phyloP scores from a whole-genome alignment of 1,140 invertebrate species.

The Panagrolaimus sp. region DNA sequence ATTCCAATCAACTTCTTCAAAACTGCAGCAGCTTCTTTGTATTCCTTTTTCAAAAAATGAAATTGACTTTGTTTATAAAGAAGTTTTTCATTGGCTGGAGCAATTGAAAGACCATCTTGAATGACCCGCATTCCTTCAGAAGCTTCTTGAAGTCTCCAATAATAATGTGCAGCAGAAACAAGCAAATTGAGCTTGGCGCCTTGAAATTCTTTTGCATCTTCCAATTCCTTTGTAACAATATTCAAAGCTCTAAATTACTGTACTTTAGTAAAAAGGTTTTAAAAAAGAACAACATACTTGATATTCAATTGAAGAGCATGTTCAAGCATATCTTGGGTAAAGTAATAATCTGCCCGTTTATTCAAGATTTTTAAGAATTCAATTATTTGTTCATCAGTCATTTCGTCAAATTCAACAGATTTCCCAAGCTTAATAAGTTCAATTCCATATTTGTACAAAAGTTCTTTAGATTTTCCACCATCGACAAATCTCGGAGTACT shows the following conservation, averaged over 20 bases:
- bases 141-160: neutral
- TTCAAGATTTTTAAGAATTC: conserved; percentile 1
- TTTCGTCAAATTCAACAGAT: neutral
- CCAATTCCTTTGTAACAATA: neutral
- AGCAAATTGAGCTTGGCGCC: neutral
- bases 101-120: neutral
- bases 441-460: neutral
- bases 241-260: neutral
- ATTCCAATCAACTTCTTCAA: neutral
- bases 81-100: neutral
- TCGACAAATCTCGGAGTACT: neutral
- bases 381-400: neutral
- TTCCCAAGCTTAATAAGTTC: neutral
- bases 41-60: neutral
- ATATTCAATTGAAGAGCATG: conserved; percentile 1
- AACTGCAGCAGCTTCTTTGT: neutral
- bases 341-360: neutral
- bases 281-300: neutral
- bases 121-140: neutral
- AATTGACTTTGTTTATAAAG: conserved; percentile 8
- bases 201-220: neutral
- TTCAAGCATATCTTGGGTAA: neutral
- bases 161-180: neutral
- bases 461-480: neutral
- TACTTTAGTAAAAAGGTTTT: neutral